Percentiles rank a stretch among this genome's conserved stretches.
Evolutionary conservation across 2,888 invertebrate species (phyloP).

Genomic region (Yponomeuta plumbellus): DNA sequence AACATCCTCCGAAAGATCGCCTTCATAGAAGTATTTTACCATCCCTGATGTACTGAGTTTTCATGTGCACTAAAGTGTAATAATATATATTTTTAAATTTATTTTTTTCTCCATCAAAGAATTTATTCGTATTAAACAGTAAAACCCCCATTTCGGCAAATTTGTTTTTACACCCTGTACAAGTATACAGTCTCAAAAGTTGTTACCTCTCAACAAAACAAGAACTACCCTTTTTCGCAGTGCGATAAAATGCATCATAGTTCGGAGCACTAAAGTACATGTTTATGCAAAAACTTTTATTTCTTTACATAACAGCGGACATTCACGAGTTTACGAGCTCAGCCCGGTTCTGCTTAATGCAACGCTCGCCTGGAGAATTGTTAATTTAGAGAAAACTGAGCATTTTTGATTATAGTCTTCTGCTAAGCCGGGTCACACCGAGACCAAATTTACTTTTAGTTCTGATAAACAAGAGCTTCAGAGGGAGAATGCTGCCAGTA

Average conservation of each 20-base stretch:
- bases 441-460: background rate
- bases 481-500: too few species aligned
- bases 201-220: background rate
- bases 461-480: too few species aligned
- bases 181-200: background rate
- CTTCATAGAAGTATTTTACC: too few species aligned
- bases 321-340: constrained; percentile 13
- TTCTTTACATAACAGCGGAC: constrained; percentile 14
- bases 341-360: constrained; percentile 44
- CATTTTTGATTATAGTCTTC: constrained; percentile 60
- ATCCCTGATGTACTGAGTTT: too few species aligned
- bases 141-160: too few species aligned
- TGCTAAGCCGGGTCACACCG: background rate
- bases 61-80: too few species aligned
- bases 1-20: too few species aligned
- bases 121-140: too few species aligned
- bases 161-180: background rate
- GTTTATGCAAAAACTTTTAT: constrained; percentile 15
- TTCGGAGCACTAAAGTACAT: background rate
- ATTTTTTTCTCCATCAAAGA: too few species aligned
- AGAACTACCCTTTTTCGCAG: background rate
- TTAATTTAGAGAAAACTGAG: constrained; percentile 62
- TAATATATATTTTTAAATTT: too few species aligned
- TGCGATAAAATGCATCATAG: background rate
- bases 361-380: constrained; percentile 65